Conservation (phyloP, 2,113 vertebrate genomes). For the Phrynosoma blainvillii region DNA sequence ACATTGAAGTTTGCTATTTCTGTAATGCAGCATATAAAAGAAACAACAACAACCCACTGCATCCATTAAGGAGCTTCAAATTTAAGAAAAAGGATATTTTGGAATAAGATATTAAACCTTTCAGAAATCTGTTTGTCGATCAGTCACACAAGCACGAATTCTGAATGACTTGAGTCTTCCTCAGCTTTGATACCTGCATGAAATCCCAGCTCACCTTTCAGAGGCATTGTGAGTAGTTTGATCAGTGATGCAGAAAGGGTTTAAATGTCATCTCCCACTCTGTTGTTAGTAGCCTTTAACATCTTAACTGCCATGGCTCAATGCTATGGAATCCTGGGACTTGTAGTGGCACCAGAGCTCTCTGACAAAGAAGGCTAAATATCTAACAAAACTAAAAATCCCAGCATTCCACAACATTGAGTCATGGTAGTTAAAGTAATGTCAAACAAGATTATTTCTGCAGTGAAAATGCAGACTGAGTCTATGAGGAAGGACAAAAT, state of each 20-base stretch:
- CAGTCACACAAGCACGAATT: slow-evolving; percentile 54
- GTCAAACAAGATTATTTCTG: too few relatives aligned
- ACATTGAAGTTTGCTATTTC: background rate
- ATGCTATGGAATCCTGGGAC: too few relatives aligned
- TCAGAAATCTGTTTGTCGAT: slow-evolving; percentile 53
- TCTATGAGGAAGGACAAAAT: too few relatives aligned
- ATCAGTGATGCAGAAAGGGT: slow-evolving; percentile 69
- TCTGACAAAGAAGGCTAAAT: too few relatives aligned
- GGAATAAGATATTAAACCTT: slow-evolving; percentile 43
- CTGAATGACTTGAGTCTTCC: slow-evolving; percentile 1
- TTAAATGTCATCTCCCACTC: slow-evolving; percentile 61
- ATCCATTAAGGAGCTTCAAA: slow-evolving; percentile 57
- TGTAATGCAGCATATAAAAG: background rate
- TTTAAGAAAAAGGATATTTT: slow-evolving; percentile 4
- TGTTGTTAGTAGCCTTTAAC: slow-evolving; percentile 54
- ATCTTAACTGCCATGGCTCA: too few relatives aligned
- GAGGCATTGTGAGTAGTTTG: slow-evolving; percentile 44
- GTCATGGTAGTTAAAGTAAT: too few relatives aligned
- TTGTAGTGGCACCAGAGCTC: too few relatives aligned
- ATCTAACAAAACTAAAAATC: too few relatives aligned
- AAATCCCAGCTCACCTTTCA: slow-evolving; percentile 59
- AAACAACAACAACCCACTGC: slow-evolving; percentile 44
- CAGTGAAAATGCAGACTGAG: too few relatives aligned
- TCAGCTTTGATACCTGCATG: slow-evolving; percentile 37
- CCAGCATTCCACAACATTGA: too few relatives aligned